Evolutionary conservation across 2,888 invertebrate species (phyloP).

Genomic region (Latrodectus hesperus): DNA sequence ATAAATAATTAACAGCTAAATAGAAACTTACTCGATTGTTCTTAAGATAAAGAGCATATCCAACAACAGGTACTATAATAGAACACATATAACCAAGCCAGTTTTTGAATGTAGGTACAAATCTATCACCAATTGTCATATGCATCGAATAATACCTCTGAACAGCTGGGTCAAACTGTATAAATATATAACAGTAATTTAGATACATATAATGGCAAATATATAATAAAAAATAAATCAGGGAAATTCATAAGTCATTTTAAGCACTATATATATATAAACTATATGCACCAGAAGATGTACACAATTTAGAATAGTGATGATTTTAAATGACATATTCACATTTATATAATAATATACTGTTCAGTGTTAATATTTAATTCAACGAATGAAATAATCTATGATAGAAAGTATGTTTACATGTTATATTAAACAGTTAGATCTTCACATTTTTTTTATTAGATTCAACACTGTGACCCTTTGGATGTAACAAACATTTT

Average conservation of each 20-base stretch:
- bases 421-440: no score
- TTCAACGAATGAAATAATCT: no score
- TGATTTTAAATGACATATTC: neutral
- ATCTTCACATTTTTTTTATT: no score
- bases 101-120: constrained; percentile 57
- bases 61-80: constrained; percentile 39
- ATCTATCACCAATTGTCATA: constrained; percentile 41
- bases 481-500: no score
- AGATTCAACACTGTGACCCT: no score
- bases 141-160: constrained; percentile 64
- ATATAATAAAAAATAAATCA: neutral
- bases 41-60: constrained; percentile 9
- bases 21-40: constrained; percentile 18
- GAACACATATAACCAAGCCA: constrained; percentile 36
- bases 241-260: neutral
- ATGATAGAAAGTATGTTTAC: no score
- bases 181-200: neutral
- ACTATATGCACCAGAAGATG: neutral
- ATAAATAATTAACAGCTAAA: no score
- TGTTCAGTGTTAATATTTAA: no score
- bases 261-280: neutral
- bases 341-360: neutral
- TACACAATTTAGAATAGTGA: neutral
- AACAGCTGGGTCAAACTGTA: constrained; percentile 57
- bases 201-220: no score